Base-by-base conservation (phyloP, 2,113 vertebrate genomes). In the Scatophagus argus region DNA sequence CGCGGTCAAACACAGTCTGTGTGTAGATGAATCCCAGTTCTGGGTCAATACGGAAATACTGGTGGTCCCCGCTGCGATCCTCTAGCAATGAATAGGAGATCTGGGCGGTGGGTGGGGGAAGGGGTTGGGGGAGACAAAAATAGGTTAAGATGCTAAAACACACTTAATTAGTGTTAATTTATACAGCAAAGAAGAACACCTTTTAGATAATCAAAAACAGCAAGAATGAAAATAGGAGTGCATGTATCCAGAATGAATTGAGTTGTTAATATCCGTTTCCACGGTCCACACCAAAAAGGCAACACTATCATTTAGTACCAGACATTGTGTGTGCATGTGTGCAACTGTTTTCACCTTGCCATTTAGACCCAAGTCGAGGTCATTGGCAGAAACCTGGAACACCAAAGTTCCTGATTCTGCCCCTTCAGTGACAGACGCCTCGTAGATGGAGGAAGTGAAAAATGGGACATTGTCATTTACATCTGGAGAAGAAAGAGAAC, bases 391-490 rank as follows among this genome's bases (percentile, higher is more conserved):
- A 25, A 97, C 96, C 51, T 97, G 96, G 75, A 95, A 71, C 25
- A 97, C 94, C 79, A 95, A 87, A 17, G 96, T 95, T 64, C 96
- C 96, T 2, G 94, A 79, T 55, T 82, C 94, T 10, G 93, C 94
- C 77, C 95, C 96, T 86, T 98, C 97, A 2, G 92, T 94, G 61
- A 98, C 94, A 0, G 93, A 96, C 5, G 96, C 95, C 88, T 98
- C 97, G 25, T 98, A 98, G 89, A 96, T 94, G 65, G 96, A 96
- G 2, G 96, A 97, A 25, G 96, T 97, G 90, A 98, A 98, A 90
- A 97, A 97, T 0, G 97, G 97, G 32, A 97, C 96, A 36, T 98
- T 98, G 91, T 97, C 97, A 36, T 97, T 98, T 56, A 97, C 97
- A 85, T 97, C 97, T 98, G 81, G 56, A 75, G 85, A 54, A 32